Percentiles rank a stretch among this genome's conserved stretches.
Evolutionary conservation across 2,797 vertebrate species (phyloP).

Genomic region (Menidia menidia): DNA sequence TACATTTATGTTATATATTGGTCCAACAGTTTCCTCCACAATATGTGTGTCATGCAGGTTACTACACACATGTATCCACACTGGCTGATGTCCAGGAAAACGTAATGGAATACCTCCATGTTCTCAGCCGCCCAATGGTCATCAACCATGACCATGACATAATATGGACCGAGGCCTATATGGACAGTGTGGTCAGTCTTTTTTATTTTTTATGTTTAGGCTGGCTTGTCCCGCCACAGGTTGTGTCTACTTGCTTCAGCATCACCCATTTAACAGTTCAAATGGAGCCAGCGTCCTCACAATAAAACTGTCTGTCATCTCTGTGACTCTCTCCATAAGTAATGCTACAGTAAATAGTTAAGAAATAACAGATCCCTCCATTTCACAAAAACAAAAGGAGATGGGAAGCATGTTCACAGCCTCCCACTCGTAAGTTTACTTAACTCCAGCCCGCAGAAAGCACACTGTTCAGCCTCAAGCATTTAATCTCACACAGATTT

Average conservation of each 20-base stretch:
- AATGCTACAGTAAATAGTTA: not conserved
- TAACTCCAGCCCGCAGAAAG: not conserved
- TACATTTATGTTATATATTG: not conserved
- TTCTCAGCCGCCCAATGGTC: conserved; percentile 97
- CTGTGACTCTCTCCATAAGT: not conserved
- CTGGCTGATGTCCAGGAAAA: conserved; percentile 97
- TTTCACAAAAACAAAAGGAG: not conserved
- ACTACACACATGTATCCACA: conserved; percentile 96
- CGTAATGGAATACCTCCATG: conserved; percentile 97
- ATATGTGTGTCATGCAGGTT: conserved; percentile 81
- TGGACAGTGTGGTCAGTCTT: conserved; percentile 92
- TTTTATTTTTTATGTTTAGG: not conserved
- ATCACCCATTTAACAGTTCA: not conserved
- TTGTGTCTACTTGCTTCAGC: not conserved
- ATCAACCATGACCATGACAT: conserved; percentile 96
- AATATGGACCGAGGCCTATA: conserved; percentile 97
- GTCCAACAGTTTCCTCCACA: not conserved
- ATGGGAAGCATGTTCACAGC: too few relatives aligned
- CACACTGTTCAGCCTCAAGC: not conserved
- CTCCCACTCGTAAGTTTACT: not conserved
- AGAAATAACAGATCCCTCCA: not conserved
- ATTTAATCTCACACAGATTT: not conserved
- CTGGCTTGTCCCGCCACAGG: not conserved
- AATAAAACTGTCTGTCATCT: not conserved
- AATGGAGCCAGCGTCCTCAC: not conserved